Evolutionary conservation across 2,113 vertebrate species (phyloP).

Genomic region (Callaeas wilsoni): DNA sequence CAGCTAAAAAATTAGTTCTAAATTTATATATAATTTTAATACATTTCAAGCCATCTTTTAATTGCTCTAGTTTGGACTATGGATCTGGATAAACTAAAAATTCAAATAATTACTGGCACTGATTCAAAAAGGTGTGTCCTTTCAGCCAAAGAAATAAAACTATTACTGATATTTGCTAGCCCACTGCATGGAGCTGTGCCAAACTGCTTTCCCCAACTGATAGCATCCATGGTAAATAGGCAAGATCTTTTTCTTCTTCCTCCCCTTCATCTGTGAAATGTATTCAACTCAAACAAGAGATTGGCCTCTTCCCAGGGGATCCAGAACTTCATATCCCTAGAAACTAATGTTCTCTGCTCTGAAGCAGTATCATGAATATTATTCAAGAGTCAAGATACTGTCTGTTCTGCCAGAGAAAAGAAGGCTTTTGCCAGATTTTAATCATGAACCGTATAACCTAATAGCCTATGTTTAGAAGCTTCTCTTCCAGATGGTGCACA

Average conservation of each 20-base stretch:
- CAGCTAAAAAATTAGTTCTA: background rate
- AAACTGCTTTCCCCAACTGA: background rate
- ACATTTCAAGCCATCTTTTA: background rate
- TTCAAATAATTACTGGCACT: background rate
- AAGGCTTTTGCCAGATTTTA: conserved; percentile 49
- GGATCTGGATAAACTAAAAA: background rate
- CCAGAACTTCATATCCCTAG: conserved; percentile 7
- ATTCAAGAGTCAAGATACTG: conserved; percentile 44
- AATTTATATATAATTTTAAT: background rate
- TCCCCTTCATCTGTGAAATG: conserved; percentile 15
- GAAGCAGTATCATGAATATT: conserved; percentile 21
- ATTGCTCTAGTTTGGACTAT: background rate
- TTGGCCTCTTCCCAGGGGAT: conserved; percentile 26
- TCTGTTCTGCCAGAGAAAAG: conserved; percentile 53
- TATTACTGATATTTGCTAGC: background rate
- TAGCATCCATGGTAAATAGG: background rate
- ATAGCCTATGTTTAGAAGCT: conserved; percentile 46
- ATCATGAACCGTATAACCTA: conserved; percentile 51
- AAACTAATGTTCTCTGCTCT: conserved; percentile 26
- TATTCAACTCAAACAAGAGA: conserved; percentile 3
- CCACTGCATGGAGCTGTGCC: background rate
- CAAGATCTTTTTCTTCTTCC: background rate
- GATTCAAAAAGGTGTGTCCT: background rate
- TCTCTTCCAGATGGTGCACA: conserved; percentile 35
- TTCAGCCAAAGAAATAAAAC: background rate